A percentile compares a stretch with the other conserved stretches of the same genome.
Evolutionary conservation across 2,888 invertebrate species (phyloP).

Genomic region (Phortica magna): DNA sequence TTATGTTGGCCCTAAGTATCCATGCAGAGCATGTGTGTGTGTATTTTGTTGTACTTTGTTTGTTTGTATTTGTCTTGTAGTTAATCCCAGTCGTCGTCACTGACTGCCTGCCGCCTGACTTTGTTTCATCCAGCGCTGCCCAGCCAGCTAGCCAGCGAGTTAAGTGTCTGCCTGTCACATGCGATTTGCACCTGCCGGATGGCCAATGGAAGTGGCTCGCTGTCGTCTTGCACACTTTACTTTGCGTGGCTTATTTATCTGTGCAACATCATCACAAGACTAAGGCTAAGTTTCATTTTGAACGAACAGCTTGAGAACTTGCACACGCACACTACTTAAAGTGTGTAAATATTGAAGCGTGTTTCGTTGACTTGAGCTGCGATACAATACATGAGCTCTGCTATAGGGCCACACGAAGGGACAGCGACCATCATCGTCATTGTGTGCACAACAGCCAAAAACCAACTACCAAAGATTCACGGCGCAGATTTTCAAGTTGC

Average conservation of each 20-base stretch:
- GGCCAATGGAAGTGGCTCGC: slow-evolving; percentile 55
- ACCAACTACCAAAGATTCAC: slow-evolving; percentile 54
- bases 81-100: slow-evolving; percentile 15
- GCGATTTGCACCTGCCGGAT: slow-evolving; percentile 75
- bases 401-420: slow-evolving; percentile 16
- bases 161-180: slow-evolving; percentile 72
- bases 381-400: not conserved
- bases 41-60: not conserved
- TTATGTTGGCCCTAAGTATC: slow-evolving; percentile 39
- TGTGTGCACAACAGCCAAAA: not conserved
- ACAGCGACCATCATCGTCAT: not conserved
- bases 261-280: slow-evolving; percentile 56
- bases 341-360: slow-evolving; percentile 37
- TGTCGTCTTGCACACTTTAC: slow-evolving; percentile 31
- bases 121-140: slow-evolving; percentile 51
- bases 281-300: slow-evolving; percentile 55
- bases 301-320: slow-evolving; percentile 58
- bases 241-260: slow-evolving; percentile 73
- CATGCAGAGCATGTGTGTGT: slow-evolving; percentile 16
- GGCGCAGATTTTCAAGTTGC: slow-evolving; percentile 57
- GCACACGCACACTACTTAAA: slow-evolving; percentile 14
- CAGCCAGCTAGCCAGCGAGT: slow-evolving; percentile 63
- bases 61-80: slow-evolving; percentile 31
- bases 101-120: slow-evolving; percentile 7
- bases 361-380: slow-evolving; percentile 20